These are phyloP conservation scores for Pterocles gutturalis DNA, from an alignment of 2,113 vertebrate species.

Conservation along the genomic window DNA sequence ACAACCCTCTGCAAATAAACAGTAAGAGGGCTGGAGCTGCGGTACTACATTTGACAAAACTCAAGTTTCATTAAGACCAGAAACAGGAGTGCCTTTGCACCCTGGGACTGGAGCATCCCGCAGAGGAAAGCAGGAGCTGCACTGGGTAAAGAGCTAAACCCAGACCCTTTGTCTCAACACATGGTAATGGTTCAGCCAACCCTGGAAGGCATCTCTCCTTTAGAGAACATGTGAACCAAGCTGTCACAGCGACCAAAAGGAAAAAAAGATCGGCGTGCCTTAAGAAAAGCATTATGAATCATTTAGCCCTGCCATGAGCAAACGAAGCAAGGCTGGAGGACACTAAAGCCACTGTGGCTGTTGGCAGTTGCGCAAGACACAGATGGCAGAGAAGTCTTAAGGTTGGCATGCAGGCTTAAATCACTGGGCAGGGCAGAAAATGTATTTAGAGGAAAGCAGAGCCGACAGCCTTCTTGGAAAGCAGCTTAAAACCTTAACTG, in stretches of 20 bases:
- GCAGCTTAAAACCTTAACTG: not conserved
- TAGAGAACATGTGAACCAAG: not conserved
- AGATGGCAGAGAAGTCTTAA: not conserved
- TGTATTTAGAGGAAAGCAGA: not conserved
- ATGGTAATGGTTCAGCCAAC: rapidly evolving
- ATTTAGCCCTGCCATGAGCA: not conserved
- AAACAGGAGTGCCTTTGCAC: not conserved
- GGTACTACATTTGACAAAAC: not conserved
- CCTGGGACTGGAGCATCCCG: not conserved
- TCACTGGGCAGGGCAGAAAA: not conserved
- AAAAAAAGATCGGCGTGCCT: not conserved
- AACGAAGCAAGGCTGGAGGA: not conserved
- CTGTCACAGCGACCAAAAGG: not conserved
- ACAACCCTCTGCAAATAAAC: not conserved
- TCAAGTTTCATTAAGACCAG: not conserved
- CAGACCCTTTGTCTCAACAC: not conserved
- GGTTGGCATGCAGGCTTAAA: not conserved
- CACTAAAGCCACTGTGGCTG: not conserved
- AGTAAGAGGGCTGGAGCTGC: not conserved
- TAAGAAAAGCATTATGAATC: not conserved
- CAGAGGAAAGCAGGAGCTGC: not conserved
- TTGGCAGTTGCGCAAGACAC: rapidly evolving
- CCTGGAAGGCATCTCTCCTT: not conserved
- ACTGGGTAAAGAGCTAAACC: not conserved
- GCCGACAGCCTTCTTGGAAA: not conserved